These are phyloP conservation scores for Miltochrista miniata DNA, from an alignment of 2,888 invertebrate genomes.

Conservation along the genomic window DNA sequence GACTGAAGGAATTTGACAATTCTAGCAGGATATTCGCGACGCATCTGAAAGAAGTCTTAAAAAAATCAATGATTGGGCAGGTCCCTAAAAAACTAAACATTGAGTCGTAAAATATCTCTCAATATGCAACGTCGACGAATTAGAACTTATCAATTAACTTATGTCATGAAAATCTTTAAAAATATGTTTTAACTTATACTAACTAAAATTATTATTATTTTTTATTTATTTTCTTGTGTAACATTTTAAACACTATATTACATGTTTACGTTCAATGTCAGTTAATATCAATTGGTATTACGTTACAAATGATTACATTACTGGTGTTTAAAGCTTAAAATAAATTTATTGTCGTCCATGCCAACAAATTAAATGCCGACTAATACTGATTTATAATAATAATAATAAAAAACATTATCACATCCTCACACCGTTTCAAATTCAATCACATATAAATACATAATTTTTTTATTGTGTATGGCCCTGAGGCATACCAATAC, in stretches of 20 bases:
- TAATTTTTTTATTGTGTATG: not conserved
- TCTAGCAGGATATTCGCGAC: too few species aligned
- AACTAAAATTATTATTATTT: conserved; percentile 20
- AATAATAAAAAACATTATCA: conserved; percentile 36
- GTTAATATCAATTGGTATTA: conserved; percentile 19
- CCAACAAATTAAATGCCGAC: conserved; percentile 66
- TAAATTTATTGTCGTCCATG: conserved; percentile 35
- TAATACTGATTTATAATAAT: conserved; percentile 66
- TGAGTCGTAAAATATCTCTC: too few species aligned
- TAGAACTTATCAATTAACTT: not conserved
- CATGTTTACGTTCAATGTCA: conserved; percentile 21
- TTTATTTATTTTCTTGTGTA: conserved; percentile 13
- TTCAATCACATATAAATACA: conserved; percentile 9
- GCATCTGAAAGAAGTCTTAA: too few species aligned
- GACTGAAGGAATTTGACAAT: too few species aligned
- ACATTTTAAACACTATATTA: conserved; percentile 20
- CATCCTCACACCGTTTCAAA: conserved; percentile 42
- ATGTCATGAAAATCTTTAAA: conserved; percentile 17
- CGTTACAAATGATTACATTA: conserved; percentile 19
- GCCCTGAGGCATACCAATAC: not conserved
- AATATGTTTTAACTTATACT: conserved; percentile 11
- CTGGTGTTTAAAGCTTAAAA: conserved; percentile 37
- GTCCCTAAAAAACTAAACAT: too few species aligned
- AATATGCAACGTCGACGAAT: not conserved
- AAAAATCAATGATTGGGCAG: too few species aligned